Conservation (phyloP, 2,113 vertebrate species). For the Platysternon megacephalum region DNA sequence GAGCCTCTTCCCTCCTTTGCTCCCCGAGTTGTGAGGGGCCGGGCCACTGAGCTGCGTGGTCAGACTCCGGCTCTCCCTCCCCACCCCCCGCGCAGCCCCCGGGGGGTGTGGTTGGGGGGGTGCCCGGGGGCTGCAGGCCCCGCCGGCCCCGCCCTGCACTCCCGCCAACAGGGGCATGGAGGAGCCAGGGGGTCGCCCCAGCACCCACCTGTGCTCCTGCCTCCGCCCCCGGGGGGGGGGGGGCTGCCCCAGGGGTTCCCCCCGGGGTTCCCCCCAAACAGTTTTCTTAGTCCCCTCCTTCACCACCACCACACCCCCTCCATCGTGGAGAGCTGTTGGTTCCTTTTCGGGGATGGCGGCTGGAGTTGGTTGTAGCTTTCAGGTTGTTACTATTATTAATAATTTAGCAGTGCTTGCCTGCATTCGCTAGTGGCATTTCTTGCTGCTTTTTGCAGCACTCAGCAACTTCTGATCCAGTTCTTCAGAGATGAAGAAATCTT, state of each 20-base stretch:
- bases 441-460: not conserved
- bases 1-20: conserved; percentile 87
- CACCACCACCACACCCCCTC: too few relatives aligned
- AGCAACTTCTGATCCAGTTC: not conserved
- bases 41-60: conserved; percentile 91
- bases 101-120: conserved; percentile 82
- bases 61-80: conserved; percentile 90
- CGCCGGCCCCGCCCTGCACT: conserved; percentile 71
- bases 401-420: not conserved
- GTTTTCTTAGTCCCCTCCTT: too few relatives aligned
- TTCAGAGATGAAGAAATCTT: not conserved
- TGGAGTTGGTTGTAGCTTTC: too few relatives aligned
- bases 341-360: not conserved
- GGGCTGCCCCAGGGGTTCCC: too few relatives aligned
- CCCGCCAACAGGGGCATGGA: conserved; percentile 28
- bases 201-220: conserved; percentile 25
- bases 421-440: not conserved
- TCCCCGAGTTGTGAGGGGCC: conserved; percentile 91
- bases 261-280: not conserved
- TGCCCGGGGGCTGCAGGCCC: conserved; percentile 75
- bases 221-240: not conserved
- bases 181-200: not conserved
- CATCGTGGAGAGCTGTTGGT: not conserved
- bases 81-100: conserved; percentile 84
- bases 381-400: not conserved